Conservation (phyloP, 2,113 vertebrate species). For the Eubucco bourcierii region DNA sequence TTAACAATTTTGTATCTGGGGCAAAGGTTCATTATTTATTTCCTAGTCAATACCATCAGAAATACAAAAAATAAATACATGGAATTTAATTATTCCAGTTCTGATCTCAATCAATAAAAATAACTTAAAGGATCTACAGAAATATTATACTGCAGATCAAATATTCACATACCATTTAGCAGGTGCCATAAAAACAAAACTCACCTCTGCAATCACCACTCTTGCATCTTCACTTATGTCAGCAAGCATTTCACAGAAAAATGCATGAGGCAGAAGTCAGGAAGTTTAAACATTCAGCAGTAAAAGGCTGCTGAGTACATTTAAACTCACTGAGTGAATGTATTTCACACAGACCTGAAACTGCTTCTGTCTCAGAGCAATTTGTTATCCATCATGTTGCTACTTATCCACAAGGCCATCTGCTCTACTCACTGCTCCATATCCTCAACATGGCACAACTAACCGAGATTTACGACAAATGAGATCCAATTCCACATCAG, state of each 20-base stretch:
- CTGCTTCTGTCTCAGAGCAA: not conserved
- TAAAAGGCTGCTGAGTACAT: conserved; percentile 9
- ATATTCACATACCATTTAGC: not conserved
- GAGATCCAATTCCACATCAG: not conserved
- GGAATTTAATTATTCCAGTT: conserved; percentile 15
- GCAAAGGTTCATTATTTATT: not conserved
- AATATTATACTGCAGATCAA: not conserved
- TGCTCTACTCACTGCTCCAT: not conserved
- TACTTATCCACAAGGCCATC: not conserved
- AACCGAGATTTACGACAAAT: not conserved
- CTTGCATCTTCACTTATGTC: not conserved
- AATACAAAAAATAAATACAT: not conserved
- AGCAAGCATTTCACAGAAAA: not conserved
- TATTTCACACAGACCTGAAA: not conserved
- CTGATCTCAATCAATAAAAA: conserved; percentile 21
- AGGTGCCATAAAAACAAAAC: not conserved
- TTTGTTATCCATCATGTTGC: not conserved
- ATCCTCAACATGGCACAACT: not conserved
- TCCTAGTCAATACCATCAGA: not conserved
- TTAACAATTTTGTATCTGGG: not conserved
- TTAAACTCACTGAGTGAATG: not conserved
- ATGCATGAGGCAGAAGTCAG: not conserved
- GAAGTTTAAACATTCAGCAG: not conserved
- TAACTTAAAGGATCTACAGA: not conserved
- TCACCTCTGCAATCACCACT: not conserved